Evolutionary conservation across 2,888 invertebrate genomes (phyloP), one percentile per base, ranked within the genome.

Genomic region (Hypselothyrea guttata): DNA sequence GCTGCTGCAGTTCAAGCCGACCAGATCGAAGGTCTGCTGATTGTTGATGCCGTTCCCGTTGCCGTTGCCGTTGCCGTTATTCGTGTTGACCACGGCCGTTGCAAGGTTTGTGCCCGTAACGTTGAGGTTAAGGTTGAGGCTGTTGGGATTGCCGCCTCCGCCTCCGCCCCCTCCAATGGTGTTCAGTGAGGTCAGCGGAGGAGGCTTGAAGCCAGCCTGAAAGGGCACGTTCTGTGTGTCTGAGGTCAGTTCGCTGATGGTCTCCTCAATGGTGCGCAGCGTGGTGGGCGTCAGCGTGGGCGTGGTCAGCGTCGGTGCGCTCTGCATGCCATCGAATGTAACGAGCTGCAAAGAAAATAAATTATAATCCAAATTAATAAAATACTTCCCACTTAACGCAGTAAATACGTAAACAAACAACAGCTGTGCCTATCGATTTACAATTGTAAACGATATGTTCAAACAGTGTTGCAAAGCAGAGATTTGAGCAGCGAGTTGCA

Each of bases 231-330:
- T 90, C 92, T 93, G 93, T 75, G 94, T 93, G 82, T 94, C 93
- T 87, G 93, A 93, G 91, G 95, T 95, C 87, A 97, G 91, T 91
- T 97, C 97, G 88, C 95, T 93, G 91, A 97, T 96, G 0, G 96
- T 95, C 67, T 97, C 97, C 91, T 98, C 97, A 90, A 98, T 96
- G 91, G 93, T 94, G 86, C 96, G 94, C 89, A 98, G 91, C 82
- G 97, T 97, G 41, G 98, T 98, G 68, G 98, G 98, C 75, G 98
- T 98, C 85, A 98, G 92, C 87, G 97, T 97, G 72, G 97, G 95
- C 87, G 98, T 97, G 71, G 97, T 98, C 90, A 95, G 93, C 60
- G 97, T 97, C 51, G 97, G 97, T 86, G 97, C 96, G 87, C 95
- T 95, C 90, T 95, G 95, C 90, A 95, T 92, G 87, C 95, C 95